Conservation (phyloP, 2,797 vertebrate genomes). For the Setipinna tenuifilis region DNA sequence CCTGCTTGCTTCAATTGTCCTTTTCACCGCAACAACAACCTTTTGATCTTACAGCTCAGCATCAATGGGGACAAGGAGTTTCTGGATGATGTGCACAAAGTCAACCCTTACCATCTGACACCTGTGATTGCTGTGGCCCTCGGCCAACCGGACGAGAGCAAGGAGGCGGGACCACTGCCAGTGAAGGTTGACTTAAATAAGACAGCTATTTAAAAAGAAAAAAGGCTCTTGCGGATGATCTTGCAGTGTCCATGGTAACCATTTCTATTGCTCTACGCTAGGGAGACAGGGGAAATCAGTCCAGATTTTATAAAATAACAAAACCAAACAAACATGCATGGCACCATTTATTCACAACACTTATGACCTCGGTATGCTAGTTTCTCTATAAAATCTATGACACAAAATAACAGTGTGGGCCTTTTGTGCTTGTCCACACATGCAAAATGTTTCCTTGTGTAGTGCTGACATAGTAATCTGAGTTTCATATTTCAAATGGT, state of each 20-base stretch:
- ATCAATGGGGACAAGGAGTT: conserved; percentile 92
- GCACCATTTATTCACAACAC: conserved; percentile 42
- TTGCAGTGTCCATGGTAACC: conserved; percentile 37
- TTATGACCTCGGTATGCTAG: conserved; percentile 44
- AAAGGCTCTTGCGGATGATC: conserved; percentile 38
- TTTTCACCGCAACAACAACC: background rate
- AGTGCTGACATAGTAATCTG: too few relatives aligned
- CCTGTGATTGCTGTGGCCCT: conserved; percentile 80
- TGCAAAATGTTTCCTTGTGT: too few relatives aligned
- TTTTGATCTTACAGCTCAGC: conserved; percentile 75
- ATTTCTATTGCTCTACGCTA: conserved; percentile 47
- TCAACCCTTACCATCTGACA: conserved; percentile 77
- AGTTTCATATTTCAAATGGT: too few relatives aligned
- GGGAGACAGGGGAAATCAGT: conserved; percentile 50
- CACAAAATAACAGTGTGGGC: conserved; percentile 47
- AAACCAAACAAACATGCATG: conserved; percentile 42
- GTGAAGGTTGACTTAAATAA: conserved; percentile 94
- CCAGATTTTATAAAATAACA: conserved; percentile 33
- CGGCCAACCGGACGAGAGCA: conserved; percentile 74
- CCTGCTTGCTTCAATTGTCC: background rate
- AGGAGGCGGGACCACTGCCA: conserved; percentile 85
- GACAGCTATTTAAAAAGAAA: conserved; percentile 83
- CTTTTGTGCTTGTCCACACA: conserved; percentile 32
- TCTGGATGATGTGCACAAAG: conserved; percentile 81
- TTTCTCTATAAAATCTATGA: conserved; percentile 36